phyloP scores from a whole-genome alignment of 2,797 vertebrate genomes.

The Gambusia yucatana region DNA sequence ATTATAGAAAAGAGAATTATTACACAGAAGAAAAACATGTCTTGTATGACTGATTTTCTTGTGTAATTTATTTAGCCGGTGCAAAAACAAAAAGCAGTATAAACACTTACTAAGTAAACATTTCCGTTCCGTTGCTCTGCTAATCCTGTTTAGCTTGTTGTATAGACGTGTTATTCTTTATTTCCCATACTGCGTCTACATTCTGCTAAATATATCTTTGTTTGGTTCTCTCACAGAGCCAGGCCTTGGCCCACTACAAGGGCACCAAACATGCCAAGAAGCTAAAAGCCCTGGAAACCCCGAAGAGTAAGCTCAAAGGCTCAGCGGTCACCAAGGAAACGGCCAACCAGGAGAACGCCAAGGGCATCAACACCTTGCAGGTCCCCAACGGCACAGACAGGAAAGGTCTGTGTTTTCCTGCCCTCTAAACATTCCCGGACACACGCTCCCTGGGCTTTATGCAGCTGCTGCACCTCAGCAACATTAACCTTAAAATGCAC shows the following conservation, averaged over 20 bases:
- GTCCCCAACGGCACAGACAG: constrained; percentile 86
- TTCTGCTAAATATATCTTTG: constrained; percentile 82
- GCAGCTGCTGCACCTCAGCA: constrained; percentile 14
- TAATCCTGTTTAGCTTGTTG: constrained; percentile 41
- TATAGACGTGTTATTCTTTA: constrained; percentile 40
- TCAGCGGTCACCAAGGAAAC: constrained; percentile 79
- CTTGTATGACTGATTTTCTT: not conserved
- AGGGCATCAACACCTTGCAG: constrained; percentile 82
- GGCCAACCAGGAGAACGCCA: constrained; percentile 86
- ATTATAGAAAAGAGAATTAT: not conserved
- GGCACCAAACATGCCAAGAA: constrained; percentile 99
- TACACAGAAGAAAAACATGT: not conserved
- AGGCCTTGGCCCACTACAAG: constrained; percentile 99
- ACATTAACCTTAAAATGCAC: not conserved
- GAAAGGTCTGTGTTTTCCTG: constrained; percentile 88
- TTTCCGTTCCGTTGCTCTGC: not conserved
- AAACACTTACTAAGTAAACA: not conserved
- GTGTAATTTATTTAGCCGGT: not conserved
- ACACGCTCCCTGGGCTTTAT: not conserved
- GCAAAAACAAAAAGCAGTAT: not conserved
- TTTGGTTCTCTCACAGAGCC: constrained; percentile 93
- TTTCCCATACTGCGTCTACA: constrained; percentile 25
- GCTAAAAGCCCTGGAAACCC: constrained; percentile 95
- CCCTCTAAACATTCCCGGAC: constrained; percentile 22
- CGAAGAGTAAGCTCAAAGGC: constrained; percentile 95